Evolutionary conservation across 2,797 vertebrate genomes (phyloP).

Genomic region (Ptychobarbus kaznakovi): DNA sequence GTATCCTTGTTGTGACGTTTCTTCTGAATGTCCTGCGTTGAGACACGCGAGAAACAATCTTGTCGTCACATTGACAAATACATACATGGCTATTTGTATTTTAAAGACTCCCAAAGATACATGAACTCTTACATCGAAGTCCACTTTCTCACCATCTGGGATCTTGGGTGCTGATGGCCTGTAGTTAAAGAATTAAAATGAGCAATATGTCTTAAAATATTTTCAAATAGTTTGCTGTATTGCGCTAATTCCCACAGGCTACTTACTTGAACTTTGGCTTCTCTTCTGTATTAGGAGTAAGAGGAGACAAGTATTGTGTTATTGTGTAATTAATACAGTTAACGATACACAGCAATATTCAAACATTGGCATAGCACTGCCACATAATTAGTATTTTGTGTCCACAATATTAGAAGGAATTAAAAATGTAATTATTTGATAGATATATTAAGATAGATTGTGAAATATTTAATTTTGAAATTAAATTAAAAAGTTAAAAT

Average conservation of each 20-base stretch:
- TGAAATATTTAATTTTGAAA: too few relatives aligned
- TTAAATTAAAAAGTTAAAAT: too few relatives aligned
- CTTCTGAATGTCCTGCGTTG: slow-evolving; percentile 94
- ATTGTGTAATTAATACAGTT: slow-evolving; percentile 53
- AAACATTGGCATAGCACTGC: slow-evolving; percentile 37
- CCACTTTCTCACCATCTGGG: slow-evolving; percentile 97
- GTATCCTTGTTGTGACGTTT: slow-evolving; percentile 98
- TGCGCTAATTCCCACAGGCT: background rate
- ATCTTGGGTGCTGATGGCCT: slow-evolving; percentile 93
- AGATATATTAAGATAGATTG: background rate
- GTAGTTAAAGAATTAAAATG: slow-evolving; percentile 9
- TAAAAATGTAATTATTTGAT: background rate
- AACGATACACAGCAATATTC: slow-evolving; percentile 36
- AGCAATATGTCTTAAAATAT: background rate
- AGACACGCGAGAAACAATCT: slow-evolving; percentile 18
- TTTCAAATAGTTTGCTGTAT: background rate
- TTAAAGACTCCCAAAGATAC: background rate
- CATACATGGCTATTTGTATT: background rate
- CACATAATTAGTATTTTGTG: slow-evolving; percentile 27
- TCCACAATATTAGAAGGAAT: slow-evolving; percentile 27
- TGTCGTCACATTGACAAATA: background rate
- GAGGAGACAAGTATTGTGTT: slow-evolving; percentile 63
- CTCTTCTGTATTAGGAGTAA: slow-evolving; percentile 81
- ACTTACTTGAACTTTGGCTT: slow-evolving; percentile 97
- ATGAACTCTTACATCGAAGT: slow-evolving; percentile 92